Percentiles rank a stretch among this genome's conserved stretches.
Evolutionary conservation across 2,888 invertebrate genomes (phyloP).

Genomic region (Ernsta delagoae): DNA sequence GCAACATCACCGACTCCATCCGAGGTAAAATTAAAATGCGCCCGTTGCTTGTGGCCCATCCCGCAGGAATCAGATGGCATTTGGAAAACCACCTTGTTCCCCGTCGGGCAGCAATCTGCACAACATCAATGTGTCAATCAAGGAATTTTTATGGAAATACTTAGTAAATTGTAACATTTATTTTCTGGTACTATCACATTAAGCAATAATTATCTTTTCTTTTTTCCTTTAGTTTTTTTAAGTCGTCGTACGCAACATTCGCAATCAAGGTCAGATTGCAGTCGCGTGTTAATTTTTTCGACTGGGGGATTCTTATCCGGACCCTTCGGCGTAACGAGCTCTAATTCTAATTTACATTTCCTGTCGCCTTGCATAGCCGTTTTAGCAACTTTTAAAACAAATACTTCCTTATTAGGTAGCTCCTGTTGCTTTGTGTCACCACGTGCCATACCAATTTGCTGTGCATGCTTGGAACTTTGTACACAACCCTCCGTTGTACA

Average conservation of each 20-base stretch:
- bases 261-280: conserved; percentile 72
- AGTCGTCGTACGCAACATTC: conserved; percentile 59
- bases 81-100: conserved; percentile 79
- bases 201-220: conserved; percentile 39
- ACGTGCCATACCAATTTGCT: conserved; percentile 57
- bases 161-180: conserved; percentile 36
- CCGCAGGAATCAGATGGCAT: conserved; percentile 71
- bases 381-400: conserved; percentile 88
- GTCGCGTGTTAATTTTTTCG: conserved; percentile 58
- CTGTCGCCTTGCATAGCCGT: conserved; percentile 86
- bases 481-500: conserved; percentile 77
- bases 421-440: conserved; percentile 66
- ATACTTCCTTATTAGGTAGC: conserved; percentile 83
- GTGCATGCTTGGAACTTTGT: conserved; percentile 65
- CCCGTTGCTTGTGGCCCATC: conserved; percentile 70
- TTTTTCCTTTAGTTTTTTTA: conserved; percentile 56
- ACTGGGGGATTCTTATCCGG: conserved; percentile 83
- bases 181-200: conserved; percentile 32
- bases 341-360: conserved; percentile 87
- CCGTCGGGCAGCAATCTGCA: conserved; percentile 81
- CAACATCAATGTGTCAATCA: conserved; percentile 49
- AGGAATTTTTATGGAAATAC: conserved; percentile 10
- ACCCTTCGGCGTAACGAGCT: conserved; percentile 87
- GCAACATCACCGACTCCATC: conserved; percentile 72
- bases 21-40: conserved; percentile 72